Conservation (phyloP, 2,797 vertebrate species). For the Brachyrhaphis roseni region DNA sequence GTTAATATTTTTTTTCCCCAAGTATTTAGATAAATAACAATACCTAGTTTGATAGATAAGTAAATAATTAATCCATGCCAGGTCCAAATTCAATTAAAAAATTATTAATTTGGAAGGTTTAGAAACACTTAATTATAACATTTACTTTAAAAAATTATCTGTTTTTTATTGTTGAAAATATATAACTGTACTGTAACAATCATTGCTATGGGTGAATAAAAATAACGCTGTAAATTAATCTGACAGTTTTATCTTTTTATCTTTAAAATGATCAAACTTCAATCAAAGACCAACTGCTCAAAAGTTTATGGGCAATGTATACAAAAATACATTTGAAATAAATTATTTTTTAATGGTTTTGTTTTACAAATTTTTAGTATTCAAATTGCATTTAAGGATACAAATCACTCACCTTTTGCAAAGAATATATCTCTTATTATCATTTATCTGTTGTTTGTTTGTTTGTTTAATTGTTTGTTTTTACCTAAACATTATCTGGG, state of each 20-base stretch:
- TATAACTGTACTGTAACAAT: not conserved
- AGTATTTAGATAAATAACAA: not conserved
- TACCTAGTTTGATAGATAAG: not conserved
- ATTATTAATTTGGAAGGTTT: not conserved
- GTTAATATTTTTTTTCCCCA: not conserved
- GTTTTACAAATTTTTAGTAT: not conserved
- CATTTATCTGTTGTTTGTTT: not conserved
- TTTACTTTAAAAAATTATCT: not conserved
- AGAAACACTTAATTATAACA: not conserved
- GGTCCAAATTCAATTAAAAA: not conserved
- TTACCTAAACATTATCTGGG: not conserved
- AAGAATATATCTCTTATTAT: not conserved
- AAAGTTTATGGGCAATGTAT: not conserved
- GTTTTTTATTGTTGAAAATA: not conserved
- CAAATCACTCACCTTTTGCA: not conserved
- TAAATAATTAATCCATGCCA: not conserved
- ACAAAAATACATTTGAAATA: not conserved
- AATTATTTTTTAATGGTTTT: not conserved
- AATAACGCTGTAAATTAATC: not conserved
- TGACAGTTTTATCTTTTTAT: not conserved
- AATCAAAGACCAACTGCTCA: not conserved
- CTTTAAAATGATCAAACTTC: not conserved
- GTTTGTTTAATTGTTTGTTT: too few species aligned
- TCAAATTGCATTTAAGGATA: not conserved
- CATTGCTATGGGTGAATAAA: not conserved